A percentile compares a stretch with the other conserved stretches of the same genome.
These are phyloP conservation scores for Forbesichthys agassizii DNA, from an alignment of 2,113 vertebrate genomes.

Conservation along the genomic window DNA sequence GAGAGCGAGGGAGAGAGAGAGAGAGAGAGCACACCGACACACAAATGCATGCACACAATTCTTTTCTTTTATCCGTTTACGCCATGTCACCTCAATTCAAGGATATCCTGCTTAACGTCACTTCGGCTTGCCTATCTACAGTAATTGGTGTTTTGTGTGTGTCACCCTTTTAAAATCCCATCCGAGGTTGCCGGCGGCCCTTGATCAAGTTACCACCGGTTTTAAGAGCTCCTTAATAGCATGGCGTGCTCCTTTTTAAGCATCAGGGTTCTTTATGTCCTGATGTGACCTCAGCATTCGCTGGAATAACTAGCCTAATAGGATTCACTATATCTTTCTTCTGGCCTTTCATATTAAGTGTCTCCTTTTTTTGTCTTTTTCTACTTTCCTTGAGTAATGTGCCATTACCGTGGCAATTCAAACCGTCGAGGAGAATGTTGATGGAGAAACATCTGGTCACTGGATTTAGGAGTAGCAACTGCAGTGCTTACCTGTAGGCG, in stretches of 20 bases:
- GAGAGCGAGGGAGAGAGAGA: slow-evolving; percentile 3
- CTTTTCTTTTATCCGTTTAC: slow-evolving; percentile 34
- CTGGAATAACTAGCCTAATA: slow-evolving; percentile 15
- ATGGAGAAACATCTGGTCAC: neutral
- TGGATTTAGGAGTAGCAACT: neutral
- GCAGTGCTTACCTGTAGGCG: slow-evolving; percentile 91
- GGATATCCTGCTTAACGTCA: slow-evolving; percentile 43
- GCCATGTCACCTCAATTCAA: slow-evolving; percentile 41
- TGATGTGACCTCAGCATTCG: slow-evolving; percentile 13
- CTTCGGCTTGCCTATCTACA: slow-evolving; percentile 38
- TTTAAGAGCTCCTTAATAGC: slow-evolving; percentile 33
- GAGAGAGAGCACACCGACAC: neutral
- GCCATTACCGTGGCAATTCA: neutral
- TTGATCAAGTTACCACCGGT: slow-evolving; percentile 58
- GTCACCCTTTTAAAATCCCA: slow-evolving; percentile 51
- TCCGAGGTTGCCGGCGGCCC: slow-evolving; percentile 31
- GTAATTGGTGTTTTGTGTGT: slow-evolving; percentile 44
- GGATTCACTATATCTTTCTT: no score
- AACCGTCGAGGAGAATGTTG: neutral
- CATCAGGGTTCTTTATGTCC: slow-evolving; percentile 9
- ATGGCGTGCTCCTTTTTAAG: slow-evolving; percentile 15
- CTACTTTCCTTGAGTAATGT: neutral
- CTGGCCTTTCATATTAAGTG: neutral
- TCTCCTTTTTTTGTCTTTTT: slow-evolving; percentile 14
- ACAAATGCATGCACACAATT: no score